These are phyloP conservation scores for Athalia cordata DNA, from an alignment of 2,888 invertebrate species.

Conservation along the genomic window DNA sequence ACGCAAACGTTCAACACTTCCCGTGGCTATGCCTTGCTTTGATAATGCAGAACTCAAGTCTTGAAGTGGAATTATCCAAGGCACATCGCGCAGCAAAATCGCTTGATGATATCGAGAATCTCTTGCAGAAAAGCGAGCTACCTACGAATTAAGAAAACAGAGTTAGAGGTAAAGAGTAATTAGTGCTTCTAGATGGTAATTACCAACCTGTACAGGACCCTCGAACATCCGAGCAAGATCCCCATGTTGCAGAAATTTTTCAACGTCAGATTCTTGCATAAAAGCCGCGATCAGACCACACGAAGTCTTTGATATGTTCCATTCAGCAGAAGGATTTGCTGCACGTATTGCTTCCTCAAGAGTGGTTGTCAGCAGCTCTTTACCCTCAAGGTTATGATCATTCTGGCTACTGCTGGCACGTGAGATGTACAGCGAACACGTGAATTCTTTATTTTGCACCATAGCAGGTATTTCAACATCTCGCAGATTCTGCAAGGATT, in stretches of 20 bases:
- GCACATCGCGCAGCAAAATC: slow-evolving; percentile 73
- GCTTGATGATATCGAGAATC: slow-evolving; percentile 71
- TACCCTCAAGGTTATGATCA: slow-evolving; percentile 51
- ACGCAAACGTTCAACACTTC: slow-evolving; percentile 71
- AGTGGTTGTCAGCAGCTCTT: slow-evolving; percentile 54
- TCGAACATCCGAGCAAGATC: slow-evolving; percentile 71
- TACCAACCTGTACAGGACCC: slow-evolving; percentile 71
- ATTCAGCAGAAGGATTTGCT: slow-evolving; percentile 59
- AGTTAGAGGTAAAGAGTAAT: not conserved
- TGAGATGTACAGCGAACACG: slow-evolving; percentile 67
- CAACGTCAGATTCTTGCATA: slow-evolving; percentile 70
- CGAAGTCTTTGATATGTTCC: slow-evolving; percentile 68
- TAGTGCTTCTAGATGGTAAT: not conserved
- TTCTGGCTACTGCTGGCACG: slow-evolving; percentile 57
- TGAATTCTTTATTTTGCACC: slow-evolving; percentile 54
- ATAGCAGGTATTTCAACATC: not conserved
- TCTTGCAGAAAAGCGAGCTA: slow-evolving; percentile 72
- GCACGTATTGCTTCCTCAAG: slow-evolving; percentile 65
- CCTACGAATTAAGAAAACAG: slow-evolving; percentile 57
- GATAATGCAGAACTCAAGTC: slow-evolving; percentile 73
- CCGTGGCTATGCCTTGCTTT: slow-evolving; percentile 72
- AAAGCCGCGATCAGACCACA: slow-evolving; percentile 73
- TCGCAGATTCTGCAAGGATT: slow-evolving; percentile 21
- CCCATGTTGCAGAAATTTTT: slow-evolving; percentile 69
- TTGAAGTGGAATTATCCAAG: slow-evolving; percentile 74